Evolutionary conservation across 2,888 invertebrate species (phyloP), one percentile per base, ranked within the genome.

Genomic region (Sphaerophoria taeniata): DNA sequence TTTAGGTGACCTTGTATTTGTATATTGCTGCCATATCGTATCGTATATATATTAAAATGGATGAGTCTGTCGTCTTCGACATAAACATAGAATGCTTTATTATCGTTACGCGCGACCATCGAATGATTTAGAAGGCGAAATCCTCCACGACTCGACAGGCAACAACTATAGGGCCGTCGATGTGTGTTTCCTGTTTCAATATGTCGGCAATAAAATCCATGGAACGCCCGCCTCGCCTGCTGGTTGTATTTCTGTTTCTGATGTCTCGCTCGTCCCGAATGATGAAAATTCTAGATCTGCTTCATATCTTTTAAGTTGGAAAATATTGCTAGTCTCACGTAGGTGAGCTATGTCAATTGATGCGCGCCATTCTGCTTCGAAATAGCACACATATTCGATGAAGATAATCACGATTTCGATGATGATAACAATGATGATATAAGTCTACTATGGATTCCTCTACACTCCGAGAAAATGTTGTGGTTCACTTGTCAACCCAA

Each of bases 311-410:
- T 45, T 31, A 5, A n/a, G 49, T 70, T 16, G 14, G 24, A 34
- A 67, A 67, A 58, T 63, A 73, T 73, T 77, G 73, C 51, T 61
- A 63, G 67, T 33, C 70, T 47, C 75, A 84, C 72, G 84, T 84
- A 84, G 75, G 84, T 84, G 79, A 84, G 61, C 79, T 75, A 84
- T 80, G 80, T 80, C 80, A 80, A 84, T 84, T 84, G 80, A 36
- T 76, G 72, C 56, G 67, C 61, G 69, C 67, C 74, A 84, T 79
- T 34, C 79, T 75, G 79, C 39, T 71, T 60, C 51, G 31, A 61
- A 43, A 58, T 78, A 39, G 67, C 65, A 39, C 9, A 79, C 70
- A 65, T 39, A 56, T 55, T 65, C 47, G 12, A 14, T 67, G 34
- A 72, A 60, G 55, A 82, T 55, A 24, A 45, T 14, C 14, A 9